These are phyloP conservation scores for Epinotia brunnichana DNA, from an alignment of 2,888 invertebrate genomes.

Conservation along the genomic window DNA sequence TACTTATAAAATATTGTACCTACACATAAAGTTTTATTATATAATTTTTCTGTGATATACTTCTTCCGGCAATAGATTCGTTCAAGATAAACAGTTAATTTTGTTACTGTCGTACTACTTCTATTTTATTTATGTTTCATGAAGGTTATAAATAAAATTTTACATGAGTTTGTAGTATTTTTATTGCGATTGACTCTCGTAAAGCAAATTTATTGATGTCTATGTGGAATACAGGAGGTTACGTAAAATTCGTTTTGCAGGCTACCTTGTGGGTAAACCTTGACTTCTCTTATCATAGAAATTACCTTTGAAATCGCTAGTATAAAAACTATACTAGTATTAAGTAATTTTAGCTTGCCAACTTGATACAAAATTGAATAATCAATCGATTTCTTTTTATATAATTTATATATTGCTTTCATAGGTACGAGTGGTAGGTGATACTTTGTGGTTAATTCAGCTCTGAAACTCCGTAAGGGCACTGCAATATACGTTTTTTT, in stretches of 20 bases:
- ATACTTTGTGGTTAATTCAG: too few relatives aligned
- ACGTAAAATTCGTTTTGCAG: constrained; percentile 24
- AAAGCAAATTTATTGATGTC: constrained; percentile 21
- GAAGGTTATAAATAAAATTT: constrained; percentile 40
- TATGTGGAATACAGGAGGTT: constrained; percentile 16
- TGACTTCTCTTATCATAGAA: constrained; percentile 25
- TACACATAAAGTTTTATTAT: constrained; percentile 19
- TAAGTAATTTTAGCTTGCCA: too few relatives aligned
- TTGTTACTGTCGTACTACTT: constrained; percentile 59
- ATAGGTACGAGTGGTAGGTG: too few relatives aligned
- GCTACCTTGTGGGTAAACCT: constrained; percentile 30
- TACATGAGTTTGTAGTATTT: constrained; percentile 31
- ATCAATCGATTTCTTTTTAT: too few relatives aligned
- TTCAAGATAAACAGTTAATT: constrained; percentile 62
- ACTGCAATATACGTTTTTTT: too few relatives aligned
- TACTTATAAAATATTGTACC: constrained; percentile 8
- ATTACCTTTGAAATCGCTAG: too few relatives aligned
- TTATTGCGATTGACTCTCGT: constrained; percentile 26
- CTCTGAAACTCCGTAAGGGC: too few relatives aligned
- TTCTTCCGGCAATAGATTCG: constrained; percentile 66
- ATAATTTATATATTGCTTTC: too few relatives aligned
- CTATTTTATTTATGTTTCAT: constrained; percentile 39
- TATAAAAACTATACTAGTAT: too few relatives aligned
- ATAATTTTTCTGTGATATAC: constrained; percentile 73
- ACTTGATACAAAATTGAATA: too few relatives aligned